Evolutionary conservation across 2,113 vertebrate species (phyloP), one percentile per base, ranked within the genome.

Genomic region (Oxygymnocypris stewartii): DNA sequence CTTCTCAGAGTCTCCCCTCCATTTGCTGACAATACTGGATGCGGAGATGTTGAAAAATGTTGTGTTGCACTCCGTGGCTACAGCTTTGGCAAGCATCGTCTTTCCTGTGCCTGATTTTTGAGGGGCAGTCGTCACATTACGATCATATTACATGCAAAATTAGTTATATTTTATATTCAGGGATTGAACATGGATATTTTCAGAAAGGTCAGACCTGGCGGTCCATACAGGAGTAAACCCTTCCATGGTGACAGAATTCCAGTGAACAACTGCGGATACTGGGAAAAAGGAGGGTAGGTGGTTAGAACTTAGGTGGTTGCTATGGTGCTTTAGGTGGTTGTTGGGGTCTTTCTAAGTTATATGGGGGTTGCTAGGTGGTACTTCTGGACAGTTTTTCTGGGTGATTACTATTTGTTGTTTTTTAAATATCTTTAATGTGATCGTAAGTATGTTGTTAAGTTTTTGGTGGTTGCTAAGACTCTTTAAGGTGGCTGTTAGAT

Each of bases 31-130:
- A 57, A 99, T 98, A 90, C 96, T 99, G 78, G 98, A 98, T 9
- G 97, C 96, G 1, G 98, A 99, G 89, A 99, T 98, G 92, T 99
- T 99, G 91, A 99, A 99, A 93, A 99, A 99, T 0, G 98, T 99
- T 0, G 97, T 99, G 35, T 95, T 97, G 89, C 98, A 96, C 89
- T 99, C 98, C 0, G 97, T 98, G 74, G 98, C 98, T 84, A 99
- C 98, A 3, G 98, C 98, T 93, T 98, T 99, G 71, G 98, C 98
- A 86, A 99, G 95, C 90, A 99, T 90, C 0, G 98, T 99, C 92
- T 99, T 99, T 11, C 97, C 98, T 4, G 98, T 99, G 80, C 97
- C 97, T 99, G 88, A 61, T n/a, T 8, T 57, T 87, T 59, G 40
- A 14, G 57, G 51, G 10, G 10, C n/a, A 83, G n/a, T 25, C 25